A percentile compares a stretch with the other conserved stretches of the same genome.
Conservation (phyloP, 1,140 invertebrate genomes). For the Limonius californicus region DNA sequence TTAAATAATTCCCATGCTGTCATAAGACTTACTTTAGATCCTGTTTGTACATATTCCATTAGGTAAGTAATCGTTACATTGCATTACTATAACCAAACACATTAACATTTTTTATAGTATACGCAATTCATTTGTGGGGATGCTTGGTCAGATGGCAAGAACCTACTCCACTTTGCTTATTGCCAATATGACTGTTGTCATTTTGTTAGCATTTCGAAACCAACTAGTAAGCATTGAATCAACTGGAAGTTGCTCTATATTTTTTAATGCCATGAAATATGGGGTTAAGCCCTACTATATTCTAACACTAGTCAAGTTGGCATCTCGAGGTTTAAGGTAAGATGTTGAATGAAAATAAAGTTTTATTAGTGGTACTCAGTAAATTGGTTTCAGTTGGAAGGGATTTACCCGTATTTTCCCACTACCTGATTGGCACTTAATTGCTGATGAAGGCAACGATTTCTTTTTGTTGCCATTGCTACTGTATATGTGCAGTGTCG, state of each 20-base stretch:
- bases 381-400: not conserved
- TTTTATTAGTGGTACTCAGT: not conserved
- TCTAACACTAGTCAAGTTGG: constrained; percentile 41
- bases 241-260: constrained; percentile 39
- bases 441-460: constrained; percentile 40
- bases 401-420: constrained; percentile 30
- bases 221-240: constrained; percentile 40
- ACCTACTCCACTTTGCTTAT: constrained; percentile 46
- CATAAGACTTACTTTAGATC: constrained; percentile 55
- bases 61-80: constrained; percentile 40
- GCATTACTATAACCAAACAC: not conserved
- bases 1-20: constrained; percentile 41
- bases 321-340: constrained; percentile 39
- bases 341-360: not conserved
- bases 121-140: constrained; percentile 35
- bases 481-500: constrained; percentile 49
- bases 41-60: constrained; percentile 57
- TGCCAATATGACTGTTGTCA: constrained; percentile 45
- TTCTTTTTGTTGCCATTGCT: constrained; percentile 45
- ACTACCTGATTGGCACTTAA: constrained; percentile 34
- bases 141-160: constrained; percentile 45
- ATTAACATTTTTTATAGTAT: constrained; percentile 39
- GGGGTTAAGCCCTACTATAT: constrained; percentile 49
- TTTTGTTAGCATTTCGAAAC: constrained; percentile 45
- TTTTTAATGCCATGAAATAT: constrained; percentile 45